Conservation (phyloP, 2,888 invertebrate genomes). For the Andrena trimmerana region DNA sequence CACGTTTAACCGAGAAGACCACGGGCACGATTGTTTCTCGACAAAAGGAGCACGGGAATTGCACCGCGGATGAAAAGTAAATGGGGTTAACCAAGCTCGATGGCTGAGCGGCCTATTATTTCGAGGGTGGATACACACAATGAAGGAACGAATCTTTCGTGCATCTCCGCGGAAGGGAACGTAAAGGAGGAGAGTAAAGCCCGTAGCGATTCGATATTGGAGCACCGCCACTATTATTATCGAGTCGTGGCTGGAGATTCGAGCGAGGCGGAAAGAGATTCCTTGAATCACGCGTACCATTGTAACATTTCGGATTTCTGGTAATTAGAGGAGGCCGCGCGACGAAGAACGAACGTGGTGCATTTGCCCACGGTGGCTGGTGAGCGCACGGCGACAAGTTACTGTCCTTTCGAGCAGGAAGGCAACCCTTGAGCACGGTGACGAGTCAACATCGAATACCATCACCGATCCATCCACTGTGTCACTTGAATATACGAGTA, state of each 20-base stretch:
- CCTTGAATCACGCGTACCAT: background rate
- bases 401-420: constrained; percentile 66
- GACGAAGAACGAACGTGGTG: constrained; percentile 27
- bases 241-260: background rate
- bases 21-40: constrained; percentile 60
- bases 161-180: constrained; percentile 54
- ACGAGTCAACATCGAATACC: constrained; percentile 72
- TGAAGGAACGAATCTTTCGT: constrained; percentile 61
- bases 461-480: constrained; percentile 72
- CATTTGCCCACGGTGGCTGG: constrained; percentile 47
- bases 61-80: constrained; percentile 68
- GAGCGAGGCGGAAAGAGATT: constrained; percentile 2
- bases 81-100: constrained; percentile 72
- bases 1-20: constrained; percentile 57
- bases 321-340: constrained; percentile 53
- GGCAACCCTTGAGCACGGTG: constrained; percentile 70
- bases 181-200: constrained; percentile 19
- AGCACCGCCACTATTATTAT: constrained; percentile 11
- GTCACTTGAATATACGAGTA: constrained; percentile 63
- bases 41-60: constrained; percentile 67
- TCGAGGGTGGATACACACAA: constrained; percentile 69
- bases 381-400: constrained; percentile 67
- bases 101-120: constrained; percentile 62
- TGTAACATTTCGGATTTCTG: constrained; percentile 9
- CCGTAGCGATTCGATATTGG: constrained; percentile 39